A percentile compares a stretch with the other conserved stretches of the same genome.
Conservation (phyloP, 2,888 invertebrate species). For the Pristionchus arcanus region DNA sequence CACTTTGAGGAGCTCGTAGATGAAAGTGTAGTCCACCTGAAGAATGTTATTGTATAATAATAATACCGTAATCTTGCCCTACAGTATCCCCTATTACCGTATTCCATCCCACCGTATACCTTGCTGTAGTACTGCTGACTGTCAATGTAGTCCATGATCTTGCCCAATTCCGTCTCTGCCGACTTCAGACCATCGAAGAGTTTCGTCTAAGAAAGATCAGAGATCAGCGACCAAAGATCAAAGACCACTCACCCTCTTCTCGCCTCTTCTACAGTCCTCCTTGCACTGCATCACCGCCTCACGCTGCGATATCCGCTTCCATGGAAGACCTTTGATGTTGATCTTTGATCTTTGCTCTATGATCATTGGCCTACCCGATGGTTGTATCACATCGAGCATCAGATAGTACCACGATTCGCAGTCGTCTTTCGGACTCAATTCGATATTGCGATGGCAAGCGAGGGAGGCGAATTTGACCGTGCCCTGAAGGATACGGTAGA, state of each 20-base stretch:
- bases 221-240: too few relatives aligned
- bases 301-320: slow-evolving; percentile 66
- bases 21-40: slow-evolving; percentile 97
- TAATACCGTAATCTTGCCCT: not conserved
- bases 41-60: not conserved
- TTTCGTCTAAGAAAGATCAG: not conserved
- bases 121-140: slow-evolving; percentile 86
- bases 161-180: slow-evolving; percentile 65
- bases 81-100: not conserved
- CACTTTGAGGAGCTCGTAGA: slow-evolving; percentile 93
- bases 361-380: not conserved
- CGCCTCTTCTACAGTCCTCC: slow-evolving; percentile 42
- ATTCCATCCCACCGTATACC: too few relatives aligned
- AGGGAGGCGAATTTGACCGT: slow-evolving; percentile 64
- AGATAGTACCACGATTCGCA: not conserved
- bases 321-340: slow-evolving; percentile 64
- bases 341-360: not conserved
- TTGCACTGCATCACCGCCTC: slow-evolving; percentile 74
- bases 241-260: not conserved
- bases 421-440: slow-evolving; percentile 54
- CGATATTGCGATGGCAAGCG: slow-evolving; percentile 72
- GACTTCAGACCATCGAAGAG: slow-evolving; percentile 66
- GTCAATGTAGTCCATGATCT: slow-evolving; percentile 56
- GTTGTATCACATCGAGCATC: not conserved
- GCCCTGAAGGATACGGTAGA: not conserved